Percentiles rank a stretch among this genome's conserved stretches.
Evolutionary conservation across 2,113 vertebrate genomes (phyloP).

Genomic region (Ophthalmolycus amberensis): DNA sequence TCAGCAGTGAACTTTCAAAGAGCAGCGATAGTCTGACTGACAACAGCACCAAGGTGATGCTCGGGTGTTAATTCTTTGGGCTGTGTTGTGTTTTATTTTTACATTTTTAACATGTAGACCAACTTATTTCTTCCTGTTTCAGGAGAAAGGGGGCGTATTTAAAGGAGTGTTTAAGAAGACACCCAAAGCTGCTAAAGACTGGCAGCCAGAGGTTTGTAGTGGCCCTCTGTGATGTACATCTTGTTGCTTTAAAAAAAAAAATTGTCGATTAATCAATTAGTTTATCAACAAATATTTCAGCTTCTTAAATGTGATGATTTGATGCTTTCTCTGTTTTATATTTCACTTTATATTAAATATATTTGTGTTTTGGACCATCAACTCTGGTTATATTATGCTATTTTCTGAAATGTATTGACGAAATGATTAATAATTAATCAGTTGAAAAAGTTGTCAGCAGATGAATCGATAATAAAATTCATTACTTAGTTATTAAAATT

Average conservation of each 20-base stretch:
- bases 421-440: not conserved
- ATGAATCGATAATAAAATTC: not conserved
- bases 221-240: not conserved
- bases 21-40: conserved; percentile 67
- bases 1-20: conserved; percentile 58
- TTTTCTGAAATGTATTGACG: not conserved
- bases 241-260: not conserved
- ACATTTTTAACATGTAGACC: too few species aligned
- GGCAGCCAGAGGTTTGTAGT: conserved; percentile 41
- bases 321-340: not conserved
- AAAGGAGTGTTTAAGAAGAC: conserved; percentile 69
- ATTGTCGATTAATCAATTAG: not conserved
- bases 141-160: conserved; percentile 67
- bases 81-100: not conserved
- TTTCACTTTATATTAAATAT: not conserved
- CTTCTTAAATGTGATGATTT: not conserved
- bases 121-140: conserved; percentile 15
- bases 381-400: too few species aligned
- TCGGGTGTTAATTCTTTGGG: not conserved
- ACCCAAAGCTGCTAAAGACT: conserved; percentile 53
- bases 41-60: conserved; percentile 52
- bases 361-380: not conserved
- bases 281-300: not conserved
- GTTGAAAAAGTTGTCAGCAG: not conserved
- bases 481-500: not conserved